Evolutionary conservation across 1,140 invertebrate genomes (phyloP).

Genomic region (Tachypleus tridentatus): DNA sequence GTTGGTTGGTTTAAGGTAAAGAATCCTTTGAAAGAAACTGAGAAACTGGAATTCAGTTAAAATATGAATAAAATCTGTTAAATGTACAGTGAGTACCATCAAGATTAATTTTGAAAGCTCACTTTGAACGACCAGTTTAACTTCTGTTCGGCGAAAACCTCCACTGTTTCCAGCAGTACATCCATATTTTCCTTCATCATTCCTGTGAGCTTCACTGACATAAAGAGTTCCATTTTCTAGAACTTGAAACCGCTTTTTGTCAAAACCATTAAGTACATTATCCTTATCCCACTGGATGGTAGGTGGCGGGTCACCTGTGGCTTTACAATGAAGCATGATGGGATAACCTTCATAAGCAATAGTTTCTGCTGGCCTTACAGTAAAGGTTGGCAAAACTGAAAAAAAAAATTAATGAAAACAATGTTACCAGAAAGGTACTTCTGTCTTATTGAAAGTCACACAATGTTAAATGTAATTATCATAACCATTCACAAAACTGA

Average conservation of each 20-base stretch:
- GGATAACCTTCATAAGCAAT: slow-evolving; percentile 60
- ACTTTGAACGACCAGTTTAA: slow-evolving; percentile 60
- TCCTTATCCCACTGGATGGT: slow-evolving; percentile 86
- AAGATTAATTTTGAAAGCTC: background rate
- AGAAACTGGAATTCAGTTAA: too few species aligned
- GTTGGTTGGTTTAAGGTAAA: too few species aligned
- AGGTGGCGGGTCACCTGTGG: slow-evolving; percentile 71
- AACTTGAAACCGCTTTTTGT: slow-evolving; percentile 48
- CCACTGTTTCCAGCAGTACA: slow-evolving; percentile 85
- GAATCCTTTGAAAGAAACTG: too few species aligned
- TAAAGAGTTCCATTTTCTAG: slow-evolving; percentile 69
- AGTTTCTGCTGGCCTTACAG: slow-evolving; percentile 55
- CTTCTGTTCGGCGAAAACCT: slow-evolving; percentile 67
- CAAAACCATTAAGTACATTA: slow-evolving; percentile 51
- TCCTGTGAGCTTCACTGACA: slow-evolving; percentile 56
- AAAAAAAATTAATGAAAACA: slow-evolving; percentile 21
- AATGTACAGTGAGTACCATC: too few species aligned
- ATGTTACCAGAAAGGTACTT: background rate
- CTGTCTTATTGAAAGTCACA: background rate
- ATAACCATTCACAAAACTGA: background rate
- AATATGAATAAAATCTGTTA: too few species aligned
- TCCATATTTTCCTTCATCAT: slow-evolving; percentile 74
- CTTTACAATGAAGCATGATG: slow-evolving; percentile 66
- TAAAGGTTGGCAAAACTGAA: slow-evolving; percentile 58
- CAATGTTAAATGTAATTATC: background rate